phyloP scores from a whole-genome alignment of 2,113 vertebrate genomes.

The Chelonoidis abingdonii region DNA sequence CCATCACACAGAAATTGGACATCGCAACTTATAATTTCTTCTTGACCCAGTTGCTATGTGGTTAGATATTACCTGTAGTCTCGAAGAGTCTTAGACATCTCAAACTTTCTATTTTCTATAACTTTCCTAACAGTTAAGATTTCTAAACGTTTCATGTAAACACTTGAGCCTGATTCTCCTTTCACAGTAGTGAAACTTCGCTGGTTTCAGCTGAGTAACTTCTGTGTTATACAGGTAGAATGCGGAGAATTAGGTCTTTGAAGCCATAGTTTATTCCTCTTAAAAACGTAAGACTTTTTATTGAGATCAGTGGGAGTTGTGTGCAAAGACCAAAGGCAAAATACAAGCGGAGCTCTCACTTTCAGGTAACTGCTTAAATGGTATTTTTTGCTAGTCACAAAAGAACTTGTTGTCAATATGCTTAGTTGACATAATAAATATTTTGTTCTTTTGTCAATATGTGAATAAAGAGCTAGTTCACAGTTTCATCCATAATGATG shows the following conservation, averaged over 20 bases:
- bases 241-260: not conserved
- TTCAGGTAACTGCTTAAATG: not conserved
- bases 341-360: not conserved
- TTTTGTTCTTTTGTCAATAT: conserved; percentile 3
- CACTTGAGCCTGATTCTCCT: not conserved
- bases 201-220: not conserved
- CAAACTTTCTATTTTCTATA: not conserved
- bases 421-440: not conserved
- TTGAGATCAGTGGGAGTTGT: not conserved
- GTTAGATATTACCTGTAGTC: conserved; percentile 8
- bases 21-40: not conserved
- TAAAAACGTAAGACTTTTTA: not conserved
- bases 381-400: not conserved
- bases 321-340: not conserved
- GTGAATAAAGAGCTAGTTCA: not conserved
- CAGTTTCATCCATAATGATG: not conserved
- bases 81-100: not conserved
- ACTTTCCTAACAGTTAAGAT: not conserved
- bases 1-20: not conserved
- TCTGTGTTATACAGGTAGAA: not conserved
- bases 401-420: not conserved
- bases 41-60: not conserved
- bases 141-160: not conserved
- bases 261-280: not conserved
- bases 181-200: not conserved